phyloP scores from a whole-genome alignment of 2,888 invertebrate species.

The Ormyrus thymus region DNA sequence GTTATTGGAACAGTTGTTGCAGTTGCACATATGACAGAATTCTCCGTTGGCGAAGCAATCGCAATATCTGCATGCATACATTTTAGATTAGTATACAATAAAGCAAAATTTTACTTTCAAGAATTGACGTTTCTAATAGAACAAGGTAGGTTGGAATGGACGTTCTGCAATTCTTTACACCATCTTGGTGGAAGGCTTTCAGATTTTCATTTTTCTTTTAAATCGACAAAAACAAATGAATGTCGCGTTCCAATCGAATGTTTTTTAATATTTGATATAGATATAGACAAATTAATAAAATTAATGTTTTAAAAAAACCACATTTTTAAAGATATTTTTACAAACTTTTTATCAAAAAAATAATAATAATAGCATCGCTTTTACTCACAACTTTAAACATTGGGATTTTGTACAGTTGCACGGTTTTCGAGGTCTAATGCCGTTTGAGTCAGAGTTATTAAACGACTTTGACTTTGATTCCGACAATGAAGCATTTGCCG shows the following conservation, averaged over 20 bases:
- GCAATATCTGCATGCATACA: slow-evolving; percentile 82
- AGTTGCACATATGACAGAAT: slow-evolving; percentile 98
- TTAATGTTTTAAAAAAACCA: neutral
- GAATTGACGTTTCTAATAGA: slow-evolving; percentile 26
- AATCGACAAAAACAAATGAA: slow-evolving; percentile 50
- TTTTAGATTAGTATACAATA: slow-evolving; percentile 41
- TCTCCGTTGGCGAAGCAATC: slow-evolving; percentile 99
- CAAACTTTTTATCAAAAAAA: slow-evolving; percentile 2
- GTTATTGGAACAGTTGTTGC: slow-evolving; percentile 97
- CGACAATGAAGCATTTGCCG: slow-evolving; percentile 63
- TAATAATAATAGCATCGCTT: slow-evolving; percentile 2
- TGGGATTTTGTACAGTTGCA: slow-evolving; percentile 99
- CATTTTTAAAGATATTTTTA: neutral
- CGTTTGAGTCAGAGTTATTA: slow-evolving; percentile 75
- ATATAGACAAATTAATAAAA: neutral
- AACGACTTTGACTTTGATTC: slow-evolving; percentile 68
- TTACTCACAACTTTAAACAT: slow-evolving; percentile 92
- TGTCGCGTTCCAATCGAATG: slow-evolving; percentile 7
- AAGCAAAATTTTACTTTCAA: slow-evolving; percentile 11
- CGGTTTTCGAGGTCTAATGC: slow-evolving; percentile 88
- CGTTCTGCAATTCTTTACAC: slow-evolving; percentile 42
- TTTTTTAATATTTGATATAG: slow-evolving; percentile 17
- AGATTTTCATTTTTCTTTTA: slow-evolving; percentile 55
- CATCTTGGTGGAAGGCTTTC: slow-evolving; percentile 43
- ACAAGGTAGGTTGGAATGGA: slow-evolving; percentile 34